Base-by-base conservation (phyloP, 2,797 vertebrate species). In the Molossus molossus region DNA sequence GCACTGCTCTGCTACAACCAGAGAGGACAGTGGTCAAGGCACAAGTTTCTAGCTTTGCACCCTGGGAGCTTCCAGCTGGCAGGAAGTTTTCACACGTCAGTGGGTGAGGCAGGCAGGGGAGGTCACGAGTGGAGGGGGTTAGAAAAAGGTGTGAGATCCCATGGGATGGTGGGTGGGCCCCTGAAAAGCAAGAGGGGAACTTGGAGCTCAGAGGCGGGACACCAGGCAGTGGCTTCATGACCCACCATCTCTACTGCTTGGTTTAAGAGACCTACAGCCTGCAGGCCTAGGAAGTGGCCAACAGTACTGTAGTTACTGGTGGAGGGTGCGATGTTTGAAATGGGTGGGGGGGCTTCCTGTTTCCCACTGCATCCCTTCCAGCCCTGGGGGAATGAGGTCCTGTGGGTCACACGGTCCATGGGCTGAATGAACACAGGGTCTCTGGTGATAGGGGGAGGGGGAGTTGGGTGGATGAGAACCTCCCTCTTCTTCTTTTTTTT, bases 1-100 rank as follows among this genome's bases (percentile, higher is more conserved):
- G 25, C 9, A 5, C 55, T 82, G 48, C 53, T 82, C 40, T 73
- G 57, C 48, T 76, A 13, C 5, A 33, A 60, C 27, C 14, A 9
- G 57, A 90, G 53, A 83, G 65, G 82, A 57, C 45, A 73, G 53
- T n/a, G 29, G 40, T 87, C 33, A 45, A 64, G 76, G 53, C 72
- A 64, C 82, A 55, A 29, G 58, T 33, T 76, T 79, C 69, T n/a
- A 80, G 60, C 62, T 29, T 67, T 64, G 67, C 14, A 25, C 53
- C 33, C 29, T 3, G 76, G 79, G 94, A 92, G 25, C 77, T 84
- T 92, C 64, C 64, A 95, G 53, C 17, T 86, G 40, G 67, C 37
- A 45, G 91, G 82, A 81, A 58, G 57, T 94, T 96, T 87, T 85
- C 79, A 80, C 1, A 0, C 83, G 7, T n/a, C 53, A 33, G 58